Evolutionary conservation across 2,888 invertebrate species (phyloP).

Genomic region (Caradrina clavipalpis): DNA sequence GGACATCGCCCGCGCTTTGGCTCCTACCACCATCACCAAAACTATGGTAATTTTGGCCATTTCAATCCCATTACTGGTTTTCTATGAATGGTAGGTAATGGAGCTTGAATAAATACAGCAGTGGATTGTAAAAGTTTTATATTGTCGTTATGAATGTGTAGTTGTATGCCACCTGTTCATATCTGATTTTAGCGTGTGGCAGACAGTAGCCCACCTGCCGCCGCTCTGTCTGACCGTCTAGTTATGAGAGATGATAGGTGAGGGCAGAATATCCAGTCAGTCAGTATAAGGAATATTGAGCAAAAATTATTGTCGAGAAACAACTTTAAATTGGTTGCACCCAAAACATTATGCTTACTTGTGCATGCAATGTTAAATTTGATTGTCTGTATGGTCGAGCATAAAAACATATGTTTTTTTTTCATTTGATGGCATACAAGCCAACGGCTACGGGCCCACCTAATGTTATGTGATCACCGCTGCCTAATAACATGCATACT

Average conservation of each 20-base stretch:
- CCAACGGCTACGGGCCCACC: too few relatives aligned
- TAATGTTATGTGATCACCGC: too few relatives aligned
- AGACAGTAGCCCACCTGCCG: conserved; percentile 62
- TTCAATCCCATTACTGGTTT: conserved; percentile 18
- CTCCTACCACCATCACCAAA: neutral
- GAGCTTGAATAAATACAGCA: neutral
- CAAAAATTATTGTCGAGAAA: too few relatives aligned
- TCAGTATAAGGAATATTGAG: too few relatives aligned
- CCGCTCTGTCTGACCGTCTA: conserved; percentile 51
- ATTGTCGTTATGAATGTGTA: neutral
- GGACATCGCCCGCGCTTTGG: conserved; percentile 26
- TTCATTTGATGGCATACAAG: too few relatives aligned
- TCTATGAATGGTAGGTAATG: fast-evolving
- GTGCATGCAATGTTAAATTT: too few relatives aligned
- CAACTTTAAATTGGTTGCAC: too few relatives aligned
- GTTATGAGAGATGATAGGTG: neutral
- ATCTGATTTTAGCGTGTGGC: conserved; percentile 36
- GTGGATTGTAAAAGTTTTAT: neutral
- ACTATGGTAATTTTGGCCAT: fast-evolving
- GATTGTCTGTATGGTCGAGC: too few relatives aligned
- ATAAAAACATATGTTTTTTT: too few relatives aligned
- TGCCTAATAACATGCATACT: too few relatives aligned
- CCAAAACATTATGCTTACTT: too few relatives aligned
- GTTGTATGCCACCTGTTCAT: conserved; percentile 53
- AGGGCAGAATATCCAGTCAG: conserved; percentile 21